Evolutionary conservation across 2,113 vertebrate species (phyloP), one percentile per base, ranked within the genome.

Genomic region (Microcebus jonahi): DNA sequence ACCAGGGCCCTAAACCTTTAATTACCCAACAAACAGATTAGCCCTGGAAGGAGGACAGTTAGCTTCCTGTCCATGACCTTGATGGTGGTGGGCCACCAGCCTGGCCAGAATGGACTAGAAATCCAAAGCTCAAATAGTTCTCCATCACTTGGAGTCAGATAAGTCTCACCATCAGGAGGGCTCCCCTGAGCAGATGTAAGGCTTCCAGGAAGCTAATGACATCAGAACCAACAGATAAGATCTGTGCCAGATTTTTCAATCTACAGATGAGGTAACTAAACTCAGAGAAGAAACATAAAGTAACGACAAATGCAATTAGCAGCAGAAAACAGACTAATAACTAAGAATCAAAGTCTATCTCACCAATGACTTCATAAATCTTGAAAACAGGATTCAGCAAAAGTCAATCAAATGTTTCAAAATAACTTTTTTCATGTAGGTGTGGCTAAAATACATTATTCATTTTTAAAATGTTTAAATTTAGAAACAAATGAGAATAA

Each of bases 381-480:
- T 86, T 86, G 18, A 96, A 34, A 86, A 86, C 59, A 91, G n/a
- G n/a, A 80, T 45, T 88, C 42, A 80, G 36, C 39, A 94, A 90
- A 96, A 92, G 36, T 87, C 34, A 96, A 73, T 77, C 39, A 63
- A 88, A 96, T 12, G 23, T 31, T 90, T 67, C 88, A 90, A 90
- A 96, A 87, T 88, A 76, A 31, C 20, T 53, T 81, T 90, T 80
- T 70, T 48, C 48, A n/a, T 25, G 17, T 92, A 61, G 39, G 23
- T 50, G 3, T 34, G n/a, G 8, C 61, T 86, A 86, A 96, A 70
- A 70, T 25, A 76, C 15, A 61, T 48, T 90, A 86, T 34, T 96
- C 29, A 83, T 70, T 93, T 92, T 88, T 77, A 83, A 91, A 61
- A 61, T 61, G 63, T 82, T 86, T 55, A 63, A 48, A 63, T 63